A percentile compares a stretch with the other conserved stretches of the same genome.
Evolutionary conservation across 2,113 vertebrate genomes (phyloP).

Genomic region (Monarcha castaneiventris): DNA sequence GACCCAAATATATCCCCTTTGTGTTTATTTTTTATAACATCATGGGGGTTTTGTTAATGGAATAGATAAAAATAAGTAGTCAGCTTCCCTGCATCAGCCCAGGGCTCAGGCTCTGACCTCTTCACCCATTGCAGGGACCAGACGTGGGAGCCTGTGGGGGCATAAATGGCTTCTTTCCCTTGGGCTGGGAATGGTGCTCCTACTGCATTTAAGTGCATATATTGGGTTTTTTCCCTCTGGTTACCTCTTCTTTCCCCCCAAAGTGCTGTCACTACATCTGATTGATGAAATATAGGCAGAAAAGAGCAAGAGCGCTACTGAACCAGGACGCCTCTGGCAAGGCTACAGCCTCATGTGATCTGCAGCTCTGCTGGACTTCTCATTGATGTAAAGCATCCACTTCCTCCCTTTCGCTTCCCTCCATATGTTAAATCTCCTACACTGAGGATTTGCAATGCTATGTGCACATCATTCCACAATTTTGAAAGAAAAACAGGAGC

Average conservation of each 20-base stretch:
- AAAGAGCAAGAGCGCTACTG: not conserved
- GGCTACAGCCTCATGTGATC: rapidly evolving
- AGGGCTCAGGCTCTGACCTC: not conserved
- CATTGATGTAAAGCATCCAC: rapidly evolving
- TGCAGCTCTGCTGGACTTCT: not conserved
- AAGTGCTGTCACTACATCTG: not conserved
- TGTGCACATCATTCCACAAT: not conserved
- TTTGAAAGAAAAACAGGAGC: not conserved
- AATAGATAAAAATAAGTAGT: not conserved
- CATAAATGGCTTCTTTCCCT: not conserved
- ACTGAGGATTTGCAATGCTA: not conserved
- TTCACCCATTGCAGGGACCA: not conserved
- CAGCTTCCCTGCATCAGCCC: not conserved
- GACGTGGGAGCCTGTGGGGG: not conserved
- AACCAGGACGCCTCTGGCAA: not conserved
- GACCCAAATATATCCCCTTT: not conserved
- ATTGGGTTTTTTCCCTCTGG: not conserved
- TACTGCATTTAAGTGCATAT: not conserved
- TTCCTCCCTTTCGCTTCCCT: not conserved
- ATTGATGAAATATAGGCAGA: not conserved
- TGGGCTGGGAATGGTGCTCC: not conserved
- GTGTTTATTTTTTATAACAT: not conserved
- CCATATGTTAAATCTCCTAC: not conserved
- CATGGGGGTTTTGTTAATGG: rapidly evolving
- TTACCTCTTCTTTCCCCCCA: not conserved